Base-by-base conservation (phyloP, 2,797 vertebrate species). In the Aulostomus chinensis region DNA sequence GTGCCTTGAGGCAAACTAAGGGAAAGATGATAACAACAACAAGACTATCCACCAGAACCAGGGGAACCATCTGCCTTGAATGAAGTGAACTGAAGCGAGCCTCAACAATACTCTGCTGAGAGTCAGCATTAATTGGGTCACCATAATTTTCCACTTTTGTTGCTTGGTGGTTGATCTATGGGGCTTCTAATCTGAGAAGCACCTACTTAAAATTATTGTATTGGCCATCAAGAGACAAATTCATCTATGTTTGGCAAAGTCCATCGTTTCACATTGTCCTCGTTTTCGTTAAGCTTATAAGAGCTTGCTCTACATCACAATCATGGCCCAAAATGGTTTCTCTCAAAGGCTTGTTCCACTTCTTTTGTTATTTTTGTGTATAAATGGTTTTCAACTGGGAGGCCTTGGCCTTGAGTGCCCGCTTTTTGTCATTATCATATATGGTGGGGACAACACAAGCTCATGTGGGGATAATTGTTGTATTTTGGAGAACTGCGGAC, bases 111-210 rank as follows among this genome's bases (percentile, higher is more conserved):
- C 61, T 81, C 76, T 70, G 34, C 55, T 37, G 61, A 71, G 65
- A 81, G 55, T 73, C 28, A 9, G 32, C 47, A 14, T 50, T 81
- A 85, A 84, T 85, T 85, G 76, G 80, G 81, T 84, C 85, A 63
- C 56, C 67, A 34, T 67, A 66, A 84, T 75, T 75, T 83, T 84
- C 68, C 51, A 64, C 63, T 82, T 72, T 69, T 69, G 73, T 69
- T 71, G 60, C 62, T 55, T 47, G 73, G 69, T 78, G 78, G 65
- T 73, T 56, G 74, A 78, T 82, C 71, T 58, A 51, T 39, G 60
- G 64, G 73, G 77, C 64, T 75, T 76, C 81, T 82, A 81, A 81
- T 81, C 60, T 75, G 58, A 82, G 76, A 70, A 47, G 58, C 51
- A 24, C 75, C 80, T 80, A 73, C 60, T 82, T 78, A 68, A n/a